Evolutionary conservation across 2,888 invertebrate species (phyloP).

Genomic region (Cosmopolites sordidus): DNA sequence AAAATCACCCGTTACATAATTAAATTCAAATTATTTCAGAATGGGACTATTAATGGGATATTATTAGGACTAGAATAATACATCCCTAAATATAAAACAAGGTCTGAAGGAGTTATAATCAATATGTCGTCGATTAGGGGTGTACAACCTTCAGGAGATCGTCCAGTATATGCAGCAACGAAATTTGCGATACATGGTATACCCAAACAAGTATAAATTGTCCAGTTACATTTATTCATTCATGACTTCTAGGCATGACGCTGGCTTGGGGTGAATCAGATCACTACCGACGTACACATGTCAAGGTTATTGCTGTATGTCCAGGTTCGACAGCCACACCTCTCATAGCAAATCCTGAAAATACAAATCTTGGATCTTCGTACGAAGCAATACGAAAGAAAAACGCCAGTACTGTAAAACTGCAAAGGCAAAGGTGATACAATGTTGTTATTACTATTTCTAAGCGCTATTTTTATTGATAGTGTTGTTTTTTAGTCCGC

Average conservation of each 20-base stretch:
- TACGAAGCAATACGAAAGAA: constrained; percentile 12
- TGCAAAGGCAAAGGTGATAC: constrained; percentile 7
- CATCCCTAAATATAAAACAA: constrained; percentile 11
- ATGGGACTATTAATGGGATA: constrained; percentile 15
- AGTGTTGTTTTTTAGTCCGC: constrained; percentile 1
- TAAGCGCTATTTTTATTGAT: no score
- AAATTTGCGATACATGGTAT: constrained; percentile 17
- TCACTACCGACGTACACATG: constrained; percentile 45
- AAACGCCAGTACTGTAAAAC: neutral
- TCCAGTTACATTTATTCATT: no score
- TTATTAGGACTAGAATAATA: constrained; percentile 17
- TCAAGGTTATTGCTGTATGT: constrained; percentile 51
- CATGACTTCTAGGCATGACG: constrained; percentile 10
- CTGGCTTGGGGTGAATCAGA: constrained; percentile 14
- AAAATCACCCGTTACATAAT: no score
- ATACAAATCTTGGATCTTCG: constrained; percentile 4
- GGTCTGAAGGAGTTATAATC: constrained; percentile 9
- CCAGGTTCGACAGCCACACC: constrained; percentile 51
- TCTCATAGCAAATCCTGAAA: constrained; percentile 24
- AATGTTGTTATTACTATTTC: no score
- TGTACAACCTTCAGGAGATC: constrained; percentile 6
- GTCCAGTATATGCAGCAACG: constrained; percentile 14
- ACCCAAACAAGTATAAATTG: no score
- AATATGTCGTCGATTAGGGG: constrained; percentile 15
- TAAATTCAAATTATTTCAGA: no score